Base-by-base conservation (phyloP, 2,888 invertebrate species). In the Heteropelma amictum region DNA sequence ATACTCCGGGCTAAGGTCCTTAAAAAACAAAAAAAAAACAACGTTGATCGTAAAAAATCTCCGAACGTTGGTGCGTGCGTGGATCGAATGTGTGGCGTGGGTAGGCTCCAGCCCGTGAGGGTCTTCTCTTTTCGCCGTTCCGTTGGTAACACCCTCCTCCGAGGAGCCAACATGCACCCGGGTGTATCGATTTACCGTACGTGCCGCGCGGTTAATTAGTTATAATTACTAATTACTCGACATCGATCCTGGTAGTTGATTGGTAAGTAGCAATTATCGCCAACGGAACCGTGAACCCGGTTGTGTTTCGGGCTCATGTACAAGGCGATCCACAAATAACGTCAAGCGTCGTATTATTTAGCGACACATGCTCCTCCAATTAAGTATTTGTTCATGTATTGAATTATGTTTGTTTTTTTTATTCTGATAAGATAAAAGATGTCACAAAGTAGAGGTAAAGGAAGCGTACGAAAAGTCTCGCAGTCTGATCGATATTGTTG, bases 201-300 rank as follows among this genome's bases (percentile, higher is more conserved):
- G n/a, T n/a, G 72, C 79, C 77, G 78, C 72, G 69, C 70, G 74
- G 72, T 82, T 86, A 86, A 86, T 86, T 83, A 83, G 82, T 80
- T 83, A 84, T 83, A 84, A 85, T 86, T 85, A 85, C 81, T 84
- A 83, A 84, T 84, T 82, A 80, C 69, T 71, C 77, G 77, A 72
- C 80, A 82, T 80, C 77, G 82, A 78, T 77, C 74, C 71, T n/a
- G 58, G 64, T 65, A 63, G 68, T 67, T 74, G 72, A 76, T 60
- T 53, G 65, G 68, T 71, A 73, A 54, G 72, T 72, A 72, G 73
- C 77, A 80, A 77, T 80, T 76, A 79, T 77, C 76, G 71, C 38
- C 35, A 40, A 49, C 65, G 14, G 38, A 38, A 72, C 54, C 61
- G 47, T 45, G 14, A 45, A 47, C 42, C 28, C 5, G 21, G 1